Evolutionary conservation across 2,888 invertebrate genomes (phyloP).

Genomic region (Cerastis rubricosa): DNA sequence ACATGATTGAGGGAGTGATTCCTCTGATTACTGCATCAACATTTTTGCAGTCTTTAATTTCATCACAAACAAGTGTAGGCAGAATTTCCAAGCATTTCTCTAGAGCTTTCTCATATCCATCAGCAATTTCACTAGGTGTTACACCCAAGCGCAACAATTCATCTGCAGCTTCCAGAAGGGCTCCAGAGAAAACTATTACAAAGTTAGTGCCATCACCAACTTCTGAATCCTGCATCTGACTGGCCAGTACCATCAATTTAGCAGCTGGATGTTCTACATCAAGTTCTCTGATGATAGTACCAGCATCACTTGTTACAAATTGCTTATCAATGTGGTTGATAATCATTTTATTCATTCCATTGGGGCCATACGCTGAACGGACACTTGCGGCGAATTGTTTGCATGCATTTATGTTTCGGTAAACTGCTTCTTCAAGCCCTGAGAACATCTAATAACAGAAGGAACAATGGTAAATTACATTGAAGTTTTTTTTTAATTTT

Average conservation of each 20-base stretch:
- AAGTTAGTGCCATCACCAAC: constrained; percentile 99
- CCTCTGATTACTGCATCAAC: constrained; percentile 93
- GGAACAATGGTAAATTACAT: constrained; percentile 4
- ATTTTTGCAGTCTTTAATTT: constrained; percentile 93
- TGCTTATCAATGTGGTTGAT: constrained; percentile 99
- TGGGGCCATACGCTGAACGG: constrained; percentile 98
- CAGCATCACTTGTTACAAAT: constrained; percentile 99
- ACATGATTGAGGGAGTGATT: constrained; percentile 97
- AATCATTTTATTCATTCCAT: constrained; percentile 99
- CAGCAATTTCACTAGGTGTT: constrained; percentile 98
- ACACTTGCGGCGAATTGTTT: constrained; percentile 98
- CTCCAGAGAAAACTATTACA: constrained; percentile 98
- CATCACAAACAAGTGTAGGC: constrained; percentile 94
- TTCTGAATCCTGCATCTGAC: constrained; percentile 99
- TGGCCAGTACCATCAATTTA: constrained; percentile 98
- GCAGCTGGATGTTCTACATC: constrained; percentile 99
- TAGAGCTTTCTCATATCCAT: constrained; percentile 97
- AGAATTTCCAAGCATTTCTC: constrained; percentile 97
- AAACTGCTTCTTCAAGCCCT: constrained; percentile 99
- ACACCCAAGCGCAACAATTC: constrained; percentile 98
- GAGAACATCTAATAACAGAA: constrained; percentile 92
- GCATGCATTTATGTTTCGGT: constrained; percentile 98
- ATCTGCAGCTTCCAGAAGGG: constrained; percentile 97
- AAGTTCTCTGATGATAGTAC: constrained; percentile 98
- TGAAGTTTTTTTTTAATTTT: background rate